Conservation (phyloP, 92 coral and sea anemone species). For the Palythoa grandiflora region DNA sequence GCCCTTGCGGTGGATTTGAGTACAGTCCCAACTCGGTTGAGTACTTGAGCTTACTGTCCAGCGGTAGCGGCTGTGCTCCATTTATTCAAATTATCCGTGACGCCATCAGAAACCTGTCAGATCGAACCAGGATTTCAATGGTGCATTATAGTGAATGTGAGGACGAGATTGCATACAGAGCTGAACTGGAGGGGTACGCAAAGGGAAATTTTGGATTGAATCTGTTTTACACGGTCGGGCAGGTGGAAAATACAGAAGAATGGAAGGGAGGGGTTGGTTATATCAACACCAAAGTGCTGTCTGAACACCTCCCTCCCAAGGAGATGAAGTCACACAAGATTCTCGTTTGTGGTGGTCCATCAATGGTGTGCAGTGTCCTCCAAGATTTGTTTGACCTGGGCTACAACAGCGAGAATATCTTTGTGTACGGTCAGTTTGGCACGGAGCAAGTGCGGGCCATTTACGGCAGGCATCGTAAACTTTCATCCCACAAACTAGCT, state of each 20-base stretch:
- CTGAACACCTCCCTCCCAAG: constrained; percentile 55
- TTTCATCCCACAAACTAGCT: constrained; percentile 56
- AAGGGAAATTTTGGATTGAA: constrained; percentile 21
- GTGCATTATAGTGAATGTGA: constrained; percentile 54
- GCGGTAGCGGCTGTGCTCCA: constrained; percentile 66
- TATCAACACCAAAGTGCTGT: constrained; percentile 52
- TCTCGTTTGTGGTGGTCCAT: constrained; percentile 72
- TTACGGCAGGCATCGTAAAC: constrained; percentile 56
- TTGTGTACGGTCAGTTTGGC: constrained; percentile 74
- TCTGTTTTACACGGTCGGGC: constrained; percentile 53
- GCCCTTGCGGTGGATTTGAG: constrained; percentile 77
- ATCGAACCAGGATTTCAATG: constrained; percentile 53
- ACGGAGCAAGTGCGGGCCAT: constrained; percentile 67
- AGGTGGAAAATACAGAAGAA: constrained; percentile 41
- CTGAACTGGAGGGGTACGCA: constrained; percentile 46
- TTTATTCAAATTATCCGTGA: constrained; percentile 68
- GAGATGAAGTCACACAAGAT: constrained; percentile 62
- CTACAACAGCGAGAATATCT: constrained; percentile 63
- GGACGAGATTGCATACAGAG: constrained; percentile 61
- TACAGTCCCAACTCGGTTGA: constrained; percentile 59
- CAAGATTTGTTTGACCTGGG: constrained; percentile 60
- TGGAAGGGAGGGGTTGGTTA: constrained; percentile 79
- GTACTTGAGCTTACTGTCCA: constrained; percentile 60
- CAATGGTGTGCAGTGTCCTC: constrained; percentile 64
- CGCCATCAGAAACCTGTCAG: constrained; percentile 36